These are phyloP conservation scores for Aegithalos caudatus DNA, from an alignment of 2,113 vertebrate species.

Conservation along the genomic window DNA sequence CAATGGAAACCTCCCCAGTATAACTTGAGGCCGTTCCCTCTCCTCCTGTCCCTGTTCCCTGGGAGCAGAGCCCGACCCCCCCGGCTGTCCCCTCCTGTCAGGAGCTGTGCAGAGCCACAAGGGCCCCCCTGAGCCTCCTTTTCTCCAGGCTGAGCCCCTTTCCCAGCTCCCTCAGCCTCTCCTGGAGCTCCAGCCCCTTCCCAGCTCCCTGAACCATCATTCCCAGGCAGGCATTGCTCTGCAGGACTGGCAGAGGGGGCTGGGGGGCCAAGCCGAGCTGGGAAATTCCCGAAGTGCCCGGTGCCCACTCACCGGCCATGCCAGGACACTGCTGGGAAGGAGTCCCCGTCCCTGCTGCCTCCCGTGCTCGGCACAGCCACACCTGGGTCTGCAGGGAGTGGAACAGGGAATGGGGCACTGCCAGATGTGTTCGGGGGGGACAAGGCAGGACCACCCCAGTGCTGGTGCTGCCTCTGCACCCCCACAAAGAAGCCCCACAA, in stretches of 20 bases:
- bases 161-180: background rate
- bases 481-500: background rate
- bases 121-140: background rate
- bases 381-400: background rate
- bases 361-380: rapidly evolving
- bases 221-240: background rate
- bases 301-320: background rate
- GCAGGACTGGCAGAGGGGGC: background rate
- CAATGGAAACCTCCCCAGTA: background rate
- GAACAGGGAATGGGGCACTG: background rate
- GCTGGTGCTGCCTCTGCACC: background rate
- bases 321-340: background rate
- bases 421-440: no score
- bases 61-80: background rate
- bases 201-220: background rate
- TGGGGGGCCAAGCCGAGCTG: background rate
- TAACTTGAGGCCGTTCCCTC: rapidly evolving
- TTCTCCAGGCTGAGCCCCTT: background rate
- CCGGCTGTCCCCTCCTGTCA: background rate
- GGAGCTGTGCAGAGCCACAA: background rate
- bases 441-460: background rate
- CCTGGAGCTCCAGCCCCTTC: background rate
- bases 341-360: rapidly evolving
- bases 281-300: rapidly evolving
- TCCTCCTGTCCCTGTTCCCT: background rate